Evolutionary conservation across 2,888 invertebrate species (phyloP), one percentile per base, ranked within the genome.

Genomic region (Allolobophora icterica): DNA sequence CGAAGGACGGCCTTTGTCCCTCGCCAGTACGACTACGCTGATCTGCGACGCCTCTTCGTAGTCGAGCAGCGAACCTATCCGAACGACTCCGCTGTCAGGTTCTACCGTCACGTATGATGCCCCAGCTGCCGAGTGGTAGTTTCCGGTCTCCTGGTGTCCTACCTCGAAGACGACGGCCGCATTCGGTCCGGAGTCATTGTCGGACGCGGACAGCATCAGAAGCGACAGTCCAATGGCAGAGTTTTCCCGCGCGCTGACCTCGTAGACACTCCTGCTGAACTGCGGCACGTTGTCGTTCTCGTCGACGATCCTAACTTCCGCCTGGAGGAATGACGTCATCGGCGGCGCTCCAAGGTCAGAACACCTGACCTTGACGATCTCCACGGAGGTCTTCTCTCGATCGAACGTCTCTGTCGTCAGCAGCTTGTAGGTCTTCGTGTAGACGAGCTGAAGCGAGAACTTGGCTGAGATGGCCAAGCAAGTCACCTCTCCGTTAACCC

Each of bases 381-480:
- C 98, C 95, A 97, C 97, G 93, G 97, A 97, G 91, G 98, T 97
- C 96, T 98, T 97, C 96, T 98, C 98, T 91, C 98, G 97, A 95
- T 98, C 98, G 93, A 98, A 96, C 33, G 97, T 96, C 5, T 97
- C 98, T 93, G 97, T 97, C 95, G 98, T 98, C 0, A 98, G 98
- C 34, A 92, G 91, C 45, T 92, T 92, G 89, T 91, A 92, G 87
- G 92, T 90, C 24, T 90, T 90, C 24, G 38, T 40, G 89, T 42
- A 89, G 4, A 71, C 40, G 8, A 89, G 83, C 40, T 91, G 87
- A 84, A 91, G 84, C 13, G 90, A 40, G 90, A 91, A 91, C 3
- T 87, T 71, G 30, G 71, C n/a, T 21, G 52, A 42, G 52, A 71
- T 42, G 33, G 89, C 38, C n/a, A 34, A 19, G 42, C 91, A 91